These are phyloP conservation scores for Cremastobaeus sp. DNA, from an alignment of 2,888 invertebrate species.

Conservation along the genomic window DNA sequence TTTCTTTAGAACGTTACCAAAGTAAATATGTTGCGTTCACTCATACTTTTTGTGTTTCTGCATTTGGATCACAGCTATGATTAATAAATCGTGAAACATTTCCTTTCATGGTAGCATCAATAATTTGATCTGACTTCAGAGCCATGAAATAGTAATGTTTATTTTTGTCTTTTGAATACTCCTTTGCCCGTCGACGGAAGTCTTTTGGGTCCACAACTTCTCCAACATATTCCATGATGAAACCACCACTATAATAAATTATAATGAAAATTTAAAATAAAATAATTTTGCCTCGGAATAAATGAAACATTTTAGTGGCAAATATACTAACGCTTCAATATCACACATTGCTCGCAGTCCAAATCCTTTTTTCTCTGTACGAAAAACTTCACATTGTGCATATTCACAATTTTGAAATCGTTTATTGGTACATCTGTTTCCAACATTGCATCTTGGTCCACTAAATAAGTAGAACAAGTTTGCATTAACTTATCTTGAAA, in stretches of 20 bases:
- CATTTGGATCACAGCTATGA: constrained; percentile 99
- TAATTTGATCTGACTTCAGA: constrained; percentile 93
- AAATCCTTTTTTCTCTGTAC: constrained; percentile 96
- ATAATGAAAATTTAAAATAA: constrained; percentile 52
- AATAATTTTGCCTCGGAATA: too few species aligned
- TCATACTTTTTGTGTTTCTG: constrained; percentile 93
- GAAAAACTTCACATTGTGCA: constrained; percentile 90
- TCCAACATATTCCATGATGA: constrained; percentile 99
- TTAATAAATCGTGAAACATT: constrained; percentile 98
- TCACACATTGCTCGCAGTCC: constrained; percentile 90
- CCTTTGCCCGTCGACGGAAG: constrained; percentile 91
- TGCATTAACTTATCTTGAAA: too few species aligned
- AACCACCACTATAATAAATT: constrained; percentile 85
- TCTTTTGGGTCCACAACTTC: constrained; percentile 95
- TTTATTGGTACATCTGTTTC: constrained; percentile 95
- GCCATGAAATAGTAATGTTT: constrained; percentile 99
- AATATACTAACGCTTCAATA: constrained; percentile 83
- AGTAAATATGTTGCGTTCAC: not conserved
- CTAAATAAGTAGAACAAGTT: constrained; percentile 79
- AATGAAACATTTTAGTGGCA: not conserved
- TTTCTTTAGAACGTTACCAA: too few species aligned
- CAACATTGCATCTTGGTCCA: constrained; percentile 93
- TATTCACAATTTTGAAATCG: constrained; percentile 93
- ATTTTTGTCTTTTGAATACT: constrained; percentile 93
- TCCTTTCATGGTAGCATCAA: constrained; percentile 97